Evolutionary conservation across 2,797 vertebrate species (phyloP).

Genomic region (Enteromius unitaeniatus): DNA sequence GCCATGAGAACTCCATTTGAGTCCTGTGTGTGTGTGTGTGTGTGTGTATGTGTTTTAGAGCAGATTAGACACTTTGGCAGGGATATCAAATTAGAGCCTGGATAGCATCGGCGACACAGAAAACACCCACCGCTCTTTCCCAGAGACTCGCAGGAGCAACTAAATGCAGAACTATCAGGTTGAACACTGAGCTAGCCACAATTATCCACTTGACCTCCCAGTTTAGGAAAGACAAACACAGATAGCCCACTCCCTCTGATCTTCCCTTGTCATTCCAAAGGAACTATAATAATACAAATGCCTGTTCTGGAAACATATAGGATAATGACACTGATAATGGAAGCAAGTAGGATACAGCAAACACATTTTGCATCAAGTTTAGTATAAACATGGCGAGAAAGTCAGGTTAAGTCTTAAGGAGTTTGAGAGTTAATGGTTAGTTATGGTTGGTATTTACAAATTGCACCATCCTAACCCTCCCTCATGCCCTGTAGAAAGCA

Average conservation of each 20-base stretch:
- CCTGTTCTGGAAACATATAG: constrained; percentile 5
- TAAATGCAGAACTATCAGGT: constrained; percentile 36
- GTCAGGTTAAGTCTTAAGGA: background rate
- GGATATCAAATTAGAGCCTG: constrained; percentile 57
- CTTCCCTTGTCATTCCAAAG: constrained; percentile 10
- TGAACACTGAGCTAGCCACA: constrained; percentile 1
- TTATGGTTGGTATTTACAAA: constrained; percentile 61
- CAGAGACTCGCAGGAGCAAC: constrained; percentile 20
- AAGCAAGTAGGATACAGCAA: background rate
- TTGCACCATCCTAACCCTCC: constrained; percentile 15
- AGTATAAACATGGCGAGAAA: background rate
- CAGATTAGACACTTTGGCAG: constrained; percentile 49
- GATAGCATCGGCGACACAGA: constrained; percentile 49
- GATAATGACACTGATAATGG: background rate
- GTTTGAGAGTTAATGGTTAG: constrained; percentile 33
- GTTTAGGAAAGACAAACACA: constrained; percentile 28
- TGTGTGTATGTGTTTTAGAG: constrained; percentile 23
- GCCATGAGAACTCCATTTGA: background rate
- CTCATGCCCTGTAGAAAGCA: constrained; percentile 23
- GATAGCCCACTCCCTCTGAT: constrained; percentile 8
- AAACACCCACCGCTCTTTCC: constrained; percentile 47
- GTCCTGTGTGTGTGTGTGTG: constrained; percentile 9
- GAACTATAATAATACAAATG: constrained; percentile 6
- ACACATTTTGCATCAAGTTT: background rate
- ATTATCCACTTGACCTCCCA: constrained; percentile 21